Evolutionary conservation across 2,797 vertebrate species (phyloP).

Genomic region (Sebastes nivosus): DNA sequence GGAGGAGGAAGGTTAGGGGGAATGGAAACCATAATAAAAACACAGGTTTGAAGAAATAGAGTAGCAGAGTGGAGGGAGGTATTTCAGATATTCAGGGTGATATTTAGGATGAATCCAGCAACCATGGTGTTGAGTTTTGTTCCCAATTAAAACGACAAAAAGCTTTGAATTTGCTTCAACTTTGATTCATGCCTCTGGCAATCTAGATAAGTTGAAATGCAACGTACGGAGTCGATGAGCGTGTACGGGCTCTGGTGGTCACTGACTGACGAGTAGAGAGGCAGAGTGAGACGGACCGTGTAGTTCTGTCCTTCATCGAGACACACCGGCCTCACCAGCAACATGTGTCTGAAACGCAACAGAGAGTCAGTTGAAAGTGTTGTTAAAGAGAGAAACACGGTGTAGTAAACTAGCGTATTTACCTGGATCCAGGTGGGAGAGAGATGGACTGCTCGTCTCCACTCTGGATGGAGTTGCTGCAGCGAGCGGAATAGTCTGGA

Average conservation of each 20-base stretch:
- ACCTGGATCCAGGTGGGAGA: slow-evolving; percentile 93
- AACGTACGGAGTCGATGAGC: slow-evolving; percentile 89
- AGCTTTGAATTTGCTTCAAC: neutral
- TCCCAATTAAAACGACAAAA: neutral
- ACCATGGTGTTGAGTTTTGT: neutral
- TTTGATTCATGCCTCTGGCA: too few relatives aligned
- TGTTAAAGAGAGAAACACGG: neutral
- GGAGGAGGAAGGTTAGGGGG: neutral
- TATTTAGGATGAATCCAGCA: neutral
- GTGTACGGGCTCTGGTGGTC: slow-evolving; percentile 89
- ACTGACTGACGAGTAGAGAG: slow-evolving; percentile 84
- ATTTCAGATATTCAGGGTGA: neutral
- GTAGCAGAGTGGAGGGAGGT: neutral
- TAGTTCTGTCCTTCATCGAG: slow-evolving; percentile 94
- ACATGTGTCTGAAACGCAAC: slow-evolving; percentile 83
- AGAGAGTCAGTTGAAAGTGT: neutral
- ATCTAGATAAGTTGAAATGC: neutral
- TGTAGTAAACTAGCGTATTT: neutral
- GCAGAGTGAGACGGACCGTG: slow-evolving; percentile 87
- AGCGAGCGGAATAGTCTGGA: slow-evolving; percentile 78
- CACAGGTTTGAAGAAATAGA: neutral
- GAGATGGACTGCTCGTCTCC: slow-evolving; percentile 90
- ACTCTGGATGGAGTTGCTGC: slow-evolving; percentile 85
- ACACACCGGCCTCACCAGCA: slow-evolving; percentile 88
- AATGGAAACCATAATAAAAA: slow-evolving; percentile 2